Evolutionary conservation across 2,797 vertebrate species (phyloP).

Genomic region (Sparidentex hasta): DNA sequence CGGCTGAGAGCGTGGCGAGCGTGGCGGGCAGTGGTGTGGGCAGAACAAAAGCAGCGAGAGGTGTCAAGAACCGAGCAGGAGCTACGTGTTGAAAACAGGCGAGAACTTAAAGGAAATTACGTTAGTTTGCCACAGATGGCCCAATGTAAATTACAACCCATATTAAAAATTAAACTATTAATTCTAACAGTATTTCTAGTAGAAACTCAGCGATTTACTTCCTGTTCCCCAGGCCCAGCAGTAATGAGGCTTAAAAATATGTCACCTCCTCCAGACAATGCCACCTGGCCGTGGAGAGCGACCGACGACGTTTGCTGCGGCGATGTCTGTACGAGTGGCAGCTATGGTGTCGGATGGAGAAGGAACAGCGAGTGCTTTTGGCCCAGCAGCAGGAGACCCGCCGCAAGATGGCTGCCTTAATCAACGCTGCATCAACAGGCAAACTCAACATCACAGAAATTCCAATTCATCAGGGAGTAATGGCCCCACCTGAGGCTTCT

Average conservation of each 20-base stretch:
- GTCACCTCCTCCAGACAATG: slow-evolving; percentile 63
- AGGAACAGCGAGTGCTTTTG: slow-evolving; percentile 82
- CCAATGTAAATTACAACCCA: not conserved
- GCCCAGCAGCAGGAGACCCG: slow-evolving; percentile 88
- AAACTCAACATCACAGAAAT: slow-evolving; percentile 59
- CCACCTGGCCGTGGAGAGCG: slow-evolving; percentile 84
- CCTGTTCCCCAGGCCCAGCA: not conserved
- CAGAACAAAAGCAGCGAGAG: slow-evolving; percentile 83
- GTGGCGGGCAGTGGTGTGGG: slow-evolving; percentile 90
- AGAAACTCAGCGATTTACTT: not conserved
- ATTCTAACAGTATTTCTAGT: slow-evolving; percentile 1
- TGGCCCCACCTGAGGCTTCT: slow-evolving; percentile 19
- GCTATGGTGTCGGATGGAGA: slow-evolving; percentile 84
- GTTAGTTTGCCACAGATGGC: not conserved
- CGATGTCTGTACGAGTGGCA: slow-evolving; percentile 89
- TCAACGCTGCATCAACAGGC: slow-evolving; percentile 83
- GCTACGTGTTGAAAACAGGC: slow-evolving; percentile 91
- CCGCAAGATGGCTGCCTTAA: slow-evolving; percentile 90
- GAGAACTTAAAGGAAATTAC: slow-evolving; percentile 38
- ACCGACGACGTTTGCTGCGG: slow-evolving; percentile 86
- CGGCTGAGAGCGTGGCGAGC: slow-evolving; percentile 88
- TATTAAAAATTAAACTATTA: not conserved
- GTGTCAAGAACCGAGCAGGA: slow-evolving; percentile 83
- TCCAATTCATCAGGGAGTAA: slow-evolving; percentile 5
- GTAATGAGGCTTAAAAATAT: slow-evolving; percentile 11